These are phyloP conservation scores for Syrista parreyssii DNA, from an alignment of 2,888 invertebrate genomes.

Conservation along the genomic window DNA sequence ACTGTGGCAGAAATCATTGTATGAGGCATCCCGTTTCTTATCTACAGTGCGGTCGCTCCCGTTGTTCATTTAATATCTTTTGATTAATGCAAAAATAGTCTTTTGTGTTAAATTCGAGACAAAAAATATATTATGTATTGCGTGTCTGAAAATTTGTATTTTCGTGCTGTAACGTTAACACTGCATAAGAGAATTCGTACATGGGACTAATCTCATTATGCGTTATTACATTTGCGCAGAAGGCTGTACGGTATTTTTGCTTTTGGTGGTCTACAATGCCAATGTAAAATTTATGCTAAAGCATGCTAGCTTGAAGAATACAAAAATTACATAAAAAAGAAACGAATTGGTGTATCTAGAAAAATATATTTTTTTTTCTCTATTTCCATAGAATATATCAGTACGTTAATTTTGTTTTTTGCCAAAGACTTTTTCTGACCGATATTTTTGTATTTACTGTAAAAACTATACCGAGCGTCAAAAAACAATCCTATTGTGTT, in stretches of 20 bases:
- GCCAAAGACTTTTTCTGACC: not conserved
- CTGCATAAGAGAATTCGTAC: not conserved
- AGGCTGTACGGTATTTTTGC: too few relatives aligned
- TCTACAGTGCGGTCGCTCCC: not conserved
- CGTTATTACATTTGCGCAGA: not conserved
- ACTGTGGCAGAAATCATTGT: not conserved
- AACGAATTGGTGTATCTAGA: not conserved
- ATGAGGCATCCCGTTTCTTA: not conserved
- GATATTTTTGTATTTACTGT: not conserved
- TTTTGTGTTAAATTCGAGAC: not conserved
- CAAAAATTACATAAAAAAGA: not conserved
- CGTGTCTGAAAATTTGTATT: not conserved
- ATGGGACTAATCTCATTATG: not conserved
- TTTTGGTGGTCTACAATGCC: not conserved
- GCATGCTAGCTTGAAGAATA: not conserved
- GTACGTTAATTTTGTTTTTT: not conserved
- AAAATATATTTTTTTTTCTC: not conserved
- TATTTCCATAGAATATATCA: not conserved
- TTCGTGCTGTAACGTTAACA: not conserved
- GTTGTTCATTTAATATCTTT: not conserved
- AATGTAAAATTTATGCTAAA: not conserved
- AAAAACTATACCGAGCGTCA: not conserved
- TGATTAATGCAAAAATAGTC: not conserved
- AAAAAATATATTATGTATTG: not conserved
- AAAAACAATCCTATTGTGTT: not conserved